Evolutionary conservation across 2,797 vertebrate species (phyloP).

Genomic region (Phoeniculus purpureus): DNA sequence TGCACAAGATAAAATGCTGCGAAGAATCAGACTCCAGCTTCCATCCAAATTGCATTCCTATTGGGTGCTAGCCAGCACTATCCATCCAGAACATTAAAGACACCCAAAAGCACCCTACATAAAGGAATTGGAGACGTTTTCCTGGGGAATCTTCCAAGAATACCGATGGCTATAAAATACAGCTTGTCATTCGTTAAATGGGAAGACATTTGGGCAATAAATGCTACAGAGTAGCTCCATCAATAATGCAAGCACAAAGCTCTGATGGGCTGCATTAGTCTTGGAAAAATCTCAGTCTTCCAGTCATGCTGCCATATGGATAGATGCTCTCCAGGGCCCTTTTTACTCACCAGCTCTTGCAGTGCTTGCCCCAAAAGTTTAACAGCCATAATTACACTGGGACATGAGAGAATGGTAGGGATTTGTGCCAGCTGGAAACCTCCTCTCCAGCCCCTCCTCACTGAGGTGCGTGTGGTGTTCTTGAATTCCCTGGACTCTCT

Average conservation of each 20-base stretch:
- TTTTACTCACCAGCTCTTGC: neutral
- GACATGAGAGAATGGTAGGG: neutral
- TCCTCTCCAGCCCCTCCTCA: neutral
- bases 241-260: neutral
- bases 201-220: neutral
- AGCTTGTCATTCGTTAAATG: neutral
- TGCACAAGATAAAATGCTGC: neutral
- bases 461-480: neutral
- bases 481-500: neutral
- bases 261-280: neutral
- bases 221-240: neutral
- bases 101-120: neutral
- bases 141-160: neutral
- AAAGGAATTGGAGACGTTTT: neutral
- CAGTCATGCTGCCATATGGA: neutral
- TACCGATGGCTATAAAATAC: neutral
- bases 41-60: neutral
- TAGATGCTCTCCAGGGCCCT: neutral
- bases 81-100: neutral
- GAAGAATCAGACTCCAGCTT: constrained; percentile 9
- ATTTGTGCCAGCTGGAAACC: neutral
- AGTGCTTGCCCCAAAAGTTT: neutral
- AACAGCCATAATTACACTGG: neutral
- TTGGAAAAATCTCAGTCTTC: neutral
- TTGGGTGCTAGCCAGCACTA: neutral